These are phyloP conservation scores for Cepphus grylle DNA, from an alignment of 2,113 vertebrate genomes.

Conservation along the genomic window DNA sequence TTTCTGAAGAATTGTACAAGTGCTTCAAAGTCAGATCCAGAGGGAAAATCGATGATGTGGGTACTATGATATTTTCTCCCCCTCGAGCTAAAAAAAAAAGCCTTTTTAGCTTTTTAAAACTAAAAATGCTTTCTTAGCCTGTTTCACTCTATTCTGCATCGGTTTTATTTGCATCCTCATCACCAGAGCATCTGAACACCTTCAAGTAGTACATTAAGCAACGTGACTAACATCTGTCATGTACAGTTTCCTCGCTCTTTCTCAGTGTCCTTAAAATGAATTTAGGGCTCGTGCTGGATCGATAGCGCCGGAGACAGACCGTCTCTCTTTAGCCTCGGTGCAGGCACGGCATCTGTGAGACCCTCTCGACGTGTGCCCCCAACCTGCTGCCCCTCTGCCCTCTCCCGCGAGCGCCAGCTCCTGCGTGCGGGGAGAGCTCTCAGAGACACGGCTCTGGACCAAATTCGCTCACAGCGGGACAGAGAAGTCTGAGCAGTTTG, in stretches of 20 bases:
- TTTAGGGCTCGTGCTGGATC: conserved; percentile 27
- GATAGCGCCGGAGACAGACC: background rate
- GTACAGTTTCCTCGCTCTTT: background rate
- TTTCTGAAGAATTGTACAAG: background rate
- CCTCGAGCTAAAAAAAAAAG: background rate
- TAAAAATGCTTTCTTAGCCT: background rate
- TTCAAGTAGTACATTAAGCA: conserved; percentile 33
- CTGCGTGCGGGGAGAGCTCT: accelerated
- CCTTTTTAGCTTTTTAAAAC: background rate
- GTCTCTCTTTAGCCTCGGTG: background rate
- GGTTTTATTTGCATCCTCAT: conserved; percentile 30
- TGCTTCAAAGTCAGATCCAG: background rate
- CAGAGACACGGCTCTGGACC: background rate
- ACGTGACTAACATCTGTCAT: conserved; percentile 48
- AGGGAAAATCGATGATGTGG: background rate
- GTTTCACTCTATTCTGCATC: background rate
- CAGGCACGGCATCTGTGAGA: background rate
- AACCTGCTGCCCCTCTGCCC: background rate
- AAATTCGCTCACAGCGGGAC: background rate
- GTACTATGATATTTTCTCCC: background rate
- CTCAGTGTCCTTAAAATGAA: conserved; percentile 47
- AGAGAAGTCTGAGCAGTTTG: background rate
- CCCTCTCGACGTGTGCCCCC: background rate
- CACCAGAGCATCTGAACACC: conserved; percentile 42
- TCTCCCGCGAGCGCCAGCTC: accelerated